These are phyloP conservation scores for Fregetta grallaria DNA, from an alignment of 2,113 vertebrate species.

Conservation along the genomic window DNA sequence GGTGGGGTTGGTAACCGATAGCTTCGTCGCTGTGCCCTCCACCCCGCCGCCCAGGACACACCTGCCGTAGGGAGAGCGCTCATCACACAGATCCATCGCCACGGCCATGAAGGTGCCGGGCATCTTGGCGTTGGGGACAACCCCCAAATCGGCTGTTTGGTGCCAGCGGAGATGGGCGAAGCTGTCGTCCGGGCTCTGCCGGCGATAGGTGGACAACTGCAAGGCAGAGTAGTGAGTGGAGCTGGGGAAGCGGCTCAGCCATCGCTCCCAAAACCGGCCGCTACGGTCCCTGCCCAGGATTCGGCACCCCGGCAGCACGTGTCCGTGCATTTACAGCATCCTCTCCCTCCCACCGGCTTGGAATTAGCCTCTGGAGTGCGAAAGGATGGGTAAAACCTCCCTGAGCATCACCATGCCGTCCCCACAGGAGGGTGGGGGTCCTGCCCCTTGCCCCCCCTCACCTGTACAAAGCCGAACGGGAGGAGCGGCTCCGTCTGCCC, in stretches of 20 bases:
- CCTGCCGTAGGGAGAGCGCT: constrained; percentile 81
- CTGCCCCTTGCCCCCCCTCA: neutral
- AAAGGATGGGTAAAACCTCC: neutral
- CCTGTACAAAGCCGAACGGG: constrained; percentile 94
- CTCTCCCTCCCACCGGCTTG: neutral
- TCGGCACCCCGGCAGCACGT: neutral
- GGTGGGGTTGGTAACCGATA: neutral
- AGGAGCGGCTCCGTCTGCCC: constrained; percentile 79
- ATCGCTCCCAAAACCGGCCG: neutral
- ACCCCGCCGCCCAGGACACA: neutral
- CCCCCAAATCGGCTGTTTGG: constrained; percentile 86
- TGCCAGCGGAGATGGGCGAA: constrained; percentile 90
- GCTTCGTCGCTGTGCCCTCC: neutral
- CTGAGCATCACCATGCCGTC: accelerated
- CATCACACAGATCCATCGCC: constrained; percentile 85
- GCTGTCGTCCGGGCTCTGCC: neutral
- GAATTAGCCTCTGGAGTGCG: neutral
- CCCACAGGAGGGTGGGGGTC: neutral
- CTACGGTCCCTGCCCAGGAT: neutral
- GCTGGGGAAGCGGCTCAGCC: neutral
- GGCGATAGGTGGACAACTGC: constrained; percentile 77
- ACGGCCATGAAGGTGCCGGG: constrained; percentile 92
- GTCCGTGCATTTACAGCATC: accelerated
- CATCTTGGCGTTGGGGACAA: constrained; percentile 83
- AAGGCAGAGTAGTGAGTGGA: neutral